Percentiles rank a stretch among this genome's conserved stretches.
Evolutionary conservation across 2,888 invertebrate genomes (phyloP).

Genomic region (Andrena dorsata): DNA sequence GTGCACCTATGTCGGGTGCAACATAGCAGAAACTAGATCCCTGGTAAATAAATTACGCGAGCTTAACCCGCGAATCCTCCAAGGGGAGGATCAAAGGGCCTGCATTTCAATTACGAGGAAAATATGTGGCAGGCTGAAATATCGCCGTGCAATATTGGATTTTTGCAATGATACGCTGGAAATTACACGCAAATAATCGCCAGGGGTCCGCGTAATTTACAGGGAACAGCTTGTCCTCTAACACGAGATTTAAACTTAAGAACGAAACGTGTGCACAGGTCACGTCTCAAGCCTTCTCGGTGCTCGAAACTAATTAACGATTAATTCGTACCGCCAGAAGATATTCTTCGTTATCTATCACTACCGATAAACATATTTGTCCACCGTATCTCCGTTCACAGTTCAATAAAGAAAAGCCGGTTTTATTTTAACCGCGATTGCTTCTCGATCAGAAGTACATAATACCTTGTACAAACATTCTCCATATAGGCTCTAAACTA

Average conservation of each 20-base stretch:
- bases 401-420: background rate
- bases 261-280: background rate
- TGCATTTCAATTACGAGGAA: constrained; percentile 36
- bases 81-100: constrained; percentile 24
- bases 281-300: background rate
- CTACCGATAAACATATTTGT: background rate
- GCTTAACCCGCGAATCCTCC: constrained; percentile 25
- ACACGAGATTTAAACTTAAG: background rate
- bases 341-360: background rate
- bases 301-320: background rate
- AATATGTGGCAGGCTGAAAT: constrained; percentile 4
- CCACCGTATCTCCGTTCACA: background rate
- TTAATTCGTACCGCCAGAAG: background rate
- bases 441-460: background rate
- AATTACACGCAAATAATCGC: background rate
- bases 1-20: background rate
- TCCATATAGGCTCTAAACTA: too few species aligned
- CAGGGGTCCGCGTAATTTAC: background rate
- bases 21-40: constrained; percentile 36
- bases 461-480: too few species aligned
- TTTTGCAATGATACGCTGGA: background rate
- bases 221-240: too few species aligned
- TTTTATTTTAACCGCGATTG: background rate
- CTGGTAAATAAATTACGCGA: constrained; percentile 36
- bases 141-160: background rate